Base-by-base conservation (phyloP, 2,888 invertebrate species). In the Dryomyza anilis region DNA sequence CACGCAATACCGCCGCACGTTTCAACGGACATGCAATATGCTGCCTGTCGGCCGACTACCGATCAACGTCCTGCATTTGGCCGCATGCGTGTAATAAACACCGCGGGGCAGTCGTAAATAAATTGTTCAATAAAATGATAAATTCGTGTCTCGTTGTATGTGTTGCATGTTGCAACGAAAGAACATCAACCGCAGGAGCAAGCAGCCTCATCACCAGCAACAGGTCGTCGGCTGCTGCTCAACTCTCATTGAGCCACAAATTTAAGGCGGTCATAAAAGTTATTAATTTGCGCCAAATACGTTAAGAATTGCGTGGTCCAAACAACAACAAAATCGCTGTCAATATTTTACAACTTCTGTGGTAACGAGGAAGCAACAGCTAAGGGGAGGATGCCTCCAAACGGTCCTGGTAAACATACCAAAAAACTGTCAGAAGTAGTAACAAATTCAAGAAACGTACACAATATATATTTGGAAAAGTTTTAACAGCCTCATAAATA, bases 91-190 rank as follows among this genome's bases (percentile, higher is more conserved):
- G 53, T 29, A 53, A 61, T 61, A 53, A 61, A 53, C 27, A 27
- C 53, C 39, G 53, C 61, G 8, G 36, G 61, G 23, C 53, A 52
- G 61, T 19, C 39, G 27, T 53, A 53, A 61, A 53, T 61, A 53
- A 60, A 52, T 61, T 53, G 53, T 50, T 60, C 50, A 60, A 21
- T 39, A 36, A 60, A 52, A 60, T 53, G 61, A 61, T 61, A 53
- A 61, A 61, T 61, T 53, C 14, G 52, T 53, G 52, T 53, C 61
- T 52, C 61, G 29, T 60, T 36, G 30, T 14, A 27, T 29, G 33
- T 58, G 52, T 25, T 21, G 39, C 60, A 50, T 50, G 59, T 48
- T 30, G 59, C 43, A 7, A n/a, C n/a, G n/a, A n/a, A n/a, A n/a
- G n/a, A n/a, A n/a, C n/a, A n/a, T n/a, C 39, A 39, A 2, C 39